phyloP scores from a whole-genome alignment of 1,140 invertebrate genomes.

The Tribolium madens region DNA sequence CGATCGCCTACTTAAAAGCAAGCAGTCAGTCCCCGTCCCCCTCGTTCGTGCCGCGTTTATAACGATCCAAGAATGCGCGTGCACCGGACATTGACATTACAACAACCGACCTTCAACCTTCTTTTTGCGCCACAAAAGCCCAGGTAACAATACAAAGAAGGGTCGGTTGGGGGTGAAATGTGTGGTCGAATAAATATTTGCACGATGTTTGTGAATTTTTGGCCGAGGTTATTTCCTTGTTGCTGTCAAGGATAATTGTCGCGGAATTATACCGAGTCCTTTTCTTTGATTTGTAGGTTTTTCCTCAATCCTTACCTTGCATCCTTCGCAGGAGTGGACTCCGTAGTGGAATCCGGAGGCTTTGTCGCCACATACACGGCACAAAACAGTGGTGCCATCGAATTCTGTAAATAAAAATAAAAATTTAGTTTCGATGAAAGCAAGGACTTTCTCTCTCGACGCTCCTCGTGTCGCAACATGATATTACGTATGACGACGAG shows the following conservation, averaged over 20 bases:
- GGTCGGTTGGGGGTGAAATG: not conserved
- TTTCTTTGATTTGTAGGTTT: not conserved
- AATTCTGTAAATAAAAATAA: slow-evolving; percentile 88
- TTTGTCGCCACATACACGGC: slow-evolving; percentile 98
- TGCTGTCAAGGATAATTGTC: slow-evolving; percentile 8
- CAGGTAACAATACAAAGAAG: slow-evolving; percentile 48
- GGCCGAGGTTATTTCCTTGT: slow-evolving; percentile 15
- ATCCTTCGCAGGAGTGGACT: slow-evolving; percentile 99
- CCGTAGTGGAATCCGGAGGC: slow-evolving; percentile 99
- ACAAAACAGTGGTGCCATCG: slow-evolving; percentile 96
- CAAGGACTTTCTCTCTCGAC: slow-evolving; percentile 49
- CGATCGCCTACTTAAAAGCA: slow-evolving; percentile 42
- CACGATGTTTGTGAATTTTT: not conserved
- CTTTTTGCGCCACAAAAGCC: slow-evolving; percentile 59
- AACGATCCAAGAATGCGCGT: slow-evolving; percentile 43
- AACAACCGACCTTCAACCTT: slow-evolving; percentile 65
- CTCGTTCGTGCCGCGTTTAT: not conserved
- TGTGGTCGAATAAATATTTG: no score
- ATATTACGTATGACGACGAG: slow-evolving; percentile 28
- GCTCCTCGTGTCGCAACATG: slow-evolving; percentile 3
- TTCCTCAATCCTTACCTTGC: slow-evolving; percentile 86
- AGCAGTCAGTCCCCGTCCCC: not conserved
- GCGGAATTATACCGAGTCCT: slow-evolving; percentile 23
- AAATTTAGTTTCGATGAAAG: slow-evolving; percentile 23
- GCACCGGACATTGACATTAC: slow-evolving; percentile 62